Conservation (phyloP, 2,888 invertebrate species). For the Petrolisthes manimaculis region DNA sequence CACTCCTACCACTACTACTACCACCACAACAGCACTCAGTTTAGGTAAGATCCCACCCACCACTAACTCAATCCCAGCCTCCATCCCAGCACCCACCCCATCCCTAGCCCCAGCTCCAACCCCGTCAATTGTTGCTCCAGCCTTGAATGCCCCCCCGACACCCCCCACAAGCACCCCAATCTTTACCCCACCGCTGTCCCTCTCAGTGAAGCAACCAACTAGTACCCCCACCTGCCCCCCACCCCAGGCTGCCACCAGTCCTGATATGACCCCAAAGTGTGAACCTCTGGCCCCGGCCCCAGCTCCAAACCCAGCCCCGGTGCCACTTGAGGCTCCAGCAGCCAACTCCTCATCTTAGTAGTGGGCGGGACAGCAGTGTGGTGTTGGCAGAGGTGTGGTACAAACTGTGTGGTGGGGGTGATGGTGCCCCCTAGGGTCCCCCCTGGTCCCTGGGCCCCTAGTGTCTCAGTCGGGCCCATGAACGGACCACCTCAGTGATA, state of each 20-base stretch:
- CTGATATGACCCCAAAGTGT: conserved; percentile 51
- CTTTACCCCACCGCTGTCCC: conserved; percentile 37
- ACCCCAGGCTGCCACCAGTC: conserved; percentile 30
- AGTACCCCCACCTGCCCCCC: conserved; percentile 29
- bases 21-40: conserved; percentile 41
- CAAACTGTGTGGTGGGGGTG: conserved; percentile 63
- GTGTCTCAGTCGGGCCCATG: conserved; percentile 60
- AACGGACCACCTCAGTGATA: conserved; percentile 63
- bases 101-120: conserved; percentile 22
- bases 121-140: background rate
- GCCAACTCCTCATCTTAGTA: conserved; percentile 59
- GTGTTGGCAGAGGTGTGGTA: conserved; percentile 55
- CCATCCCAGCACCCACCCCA: conserved; percentile 23
- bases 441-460: conserved; percentile 51
- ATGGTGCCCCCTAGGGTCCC: conserved; percentile 53
- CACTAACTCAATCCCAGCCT: conserved; percentile 35
- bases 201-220: conserved; percentile 34
- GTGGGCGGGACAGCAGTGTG: conserved; percentile 46
- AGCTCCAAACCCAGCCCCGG: conserved; percentile 26
- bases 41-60: conserved; percentile 46
- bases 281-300: conserved; percentile 43
- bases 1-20: conserved; percentile 8
- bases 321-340: conserved; percentile 50
- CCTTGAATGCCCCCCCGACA: background rate
- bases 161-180: conserved; percentile 31